Evolutionary conservation across 2,888 invertebrate genomes (phyloP).

Genomic region (Eupithecia inturbata): DNA sequence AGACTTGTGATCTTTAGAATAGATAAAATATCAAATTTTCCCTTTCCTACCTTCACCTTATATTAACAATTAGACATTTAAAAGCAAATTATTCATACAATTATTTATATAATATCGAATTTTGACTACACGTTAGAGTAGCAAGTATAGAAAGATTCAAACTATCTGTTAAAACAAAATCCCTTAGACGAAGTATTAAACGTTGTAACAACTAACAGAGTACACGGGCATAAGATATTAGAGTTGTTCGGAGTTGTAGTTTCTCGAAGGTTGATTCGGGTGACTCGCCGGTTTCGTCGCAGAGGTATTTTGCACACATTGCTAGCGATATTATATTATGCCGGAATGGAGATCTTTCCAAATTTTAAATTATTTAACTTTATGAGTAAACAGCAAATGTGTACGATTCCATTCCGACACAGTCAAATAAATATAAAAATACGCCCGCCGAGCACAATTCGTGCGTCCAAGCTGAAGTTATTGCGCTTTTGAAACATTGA

Average conservation of each 20-base stretch:
- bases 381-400: conserved; percentile 1
- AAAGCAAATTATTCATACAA: conserved; percentile 41
- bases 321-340: conserved; percentile 75
- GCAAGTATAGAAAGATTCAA: background rate
- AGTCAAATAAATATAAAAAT: conserved; percentile 63
- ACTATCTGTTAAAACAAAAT: conserved; percentile 16
- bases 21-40: conserved; percentile 55
- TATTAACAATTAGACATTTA: conserved; percentile 48
- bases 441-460: conserved; percentile 78
- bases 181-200: conserved; percentile 29
- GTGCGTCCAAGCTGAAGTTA: conserved; percentile 23
- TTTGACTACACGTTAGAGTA: conserved; percentile 22
- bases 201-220: conserved; percentile 41
- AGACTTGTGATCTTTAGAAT: conserved; percentile 61
- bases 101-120: conserved; percentile 38
- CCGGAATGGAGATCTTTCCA: conserved; percentile 60
- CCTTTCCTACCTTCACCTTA: conserved; percentile 70
- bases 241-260: conserved; percentile 42
- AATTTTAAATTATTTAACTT: conserved; percentile 16
- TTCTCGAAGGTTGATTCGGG: conserved; percentile 75
- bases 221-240: conserved; percentile 32
- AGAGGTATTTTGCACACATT: conserved; percentile 81
- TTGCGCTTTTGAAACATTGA: background rate
- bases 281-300: conserved; percentile 63
- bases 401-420: conserved; percentile 67